A percentile compares a stretch with the other conserved stretches of the same genome.
phyloP scores from a whole-genome alignment of 2,797 vertebrate species.

The Acipenser transmontanus region DNA sequence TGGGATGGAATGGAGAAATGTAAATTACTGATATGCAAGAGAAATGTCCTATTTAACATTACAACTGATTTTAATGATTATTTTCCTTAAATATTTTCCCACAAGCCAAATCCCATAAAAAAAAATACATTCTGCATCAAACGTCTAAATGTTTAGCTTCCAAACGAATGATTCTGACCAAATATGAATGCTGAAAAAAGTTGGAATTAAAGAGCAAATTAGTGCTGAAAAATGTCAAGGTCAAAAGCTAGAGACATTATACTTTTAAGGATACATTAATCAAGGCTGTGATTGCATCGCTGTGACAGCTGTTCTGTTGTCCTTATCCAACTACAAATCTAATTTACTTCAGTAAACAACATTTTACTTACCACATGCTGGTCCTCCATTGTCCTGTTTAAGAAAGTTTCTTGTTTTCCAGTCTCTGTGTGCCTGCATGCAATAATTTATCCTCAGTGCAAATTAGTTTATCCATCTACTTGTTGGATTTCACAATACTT shows the following conservation, averaged over 20 bases:
- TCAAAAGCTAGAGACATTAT: constrained; percentile 10
- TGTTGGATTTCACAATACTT: constrained; percentile 45
- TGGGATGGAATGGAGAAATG: too few relatives aligned
- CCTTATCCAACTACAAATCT: constrained; percentile 16
- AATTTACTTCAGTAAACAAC: constrained; percentile 17
- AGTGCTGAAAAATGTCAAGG: constrained; percentile 25
- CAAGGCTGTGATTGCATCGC: constrained; percentile 5
- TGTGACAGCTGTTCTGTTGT: constrained; percentile 20
- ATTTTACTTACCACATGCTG: constrained; percentile 67
- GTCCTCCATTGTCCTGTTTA: constrained; percentile 49
- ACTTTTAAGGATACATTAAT: constrained; percentile 21
- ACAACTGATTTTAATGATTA: too few relatives aligned
- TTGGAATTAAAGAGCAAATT: too few relatives aligned
- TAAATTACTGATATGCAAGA: too few relatives aligned
- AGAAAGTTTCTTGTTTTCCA: constrained; percentile 24
- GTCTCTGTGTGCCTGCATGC: too few relatives aligned
- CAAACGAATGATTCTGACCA: too few relatives aligned
- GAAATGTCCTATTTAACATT: too few relatives aligned
- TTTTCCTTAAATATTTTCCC: too few relatives aligned
- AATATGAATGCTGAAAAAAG: too few relatives aligned
- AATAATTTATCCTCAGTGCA: constrained; percentile 21
- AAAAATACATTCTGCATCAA: too few relatives aligned
- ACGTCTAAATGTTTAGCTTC: too few relatives aligned
- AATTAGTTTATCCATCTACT: constrained; percentile 45
- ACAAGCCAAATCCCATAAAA: too few relatives aligned